Evolutionary conservation across 2,113 vertebrate genomes (phyloP).

Genomic region (Butorides virescens): DNA sequence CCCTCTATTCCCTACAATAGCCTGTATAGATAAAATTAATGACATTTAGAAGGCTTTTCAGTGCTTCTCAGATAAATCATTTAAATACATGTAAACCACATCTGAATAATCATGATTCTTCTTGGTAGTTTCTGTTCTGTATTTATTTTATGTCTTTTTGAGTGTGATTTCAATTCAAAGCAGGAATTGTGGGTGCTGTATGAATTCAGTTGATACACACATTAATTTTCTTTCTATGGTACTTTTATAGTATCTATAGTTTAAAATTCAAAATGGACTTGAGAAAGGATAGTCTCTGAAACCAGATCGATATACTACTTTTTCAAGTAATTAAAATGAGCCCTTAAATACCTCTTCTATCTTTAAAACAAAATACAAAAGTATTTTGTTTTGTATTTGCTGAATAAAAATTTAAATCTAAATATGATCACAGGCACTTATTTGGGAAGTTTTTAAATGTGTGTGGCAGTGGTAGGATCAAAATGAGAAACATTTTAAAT

Average conservation of each 20-base stretch:
- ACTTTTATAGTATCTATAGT: background rate
- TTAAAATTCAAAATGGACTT: background rate
- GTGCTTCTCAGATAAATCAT: background rate
- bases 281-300: background rate
- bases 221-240: background rate
- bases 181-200: background rate
- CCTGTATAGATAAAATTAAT: background rate
- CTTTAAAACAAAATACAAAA: background rate
- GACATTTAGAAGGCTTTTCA: background rate
- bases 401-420: background rate
- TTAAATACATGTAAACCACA: background rate
- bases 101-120: background rate
- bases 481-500: background rate
- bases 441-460: background rate
- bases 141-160: background rate
- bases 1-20: background rate
- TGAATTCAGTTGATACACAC: background rate
- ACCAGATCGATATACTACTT: background rate
- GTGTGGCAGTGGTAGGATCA: background rate
- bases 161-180: background rate
- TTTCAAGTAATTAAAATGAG: background rate
- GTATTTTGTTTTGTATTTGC: background rate
- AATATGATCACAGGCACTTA: background rate
- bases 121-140: background rate
- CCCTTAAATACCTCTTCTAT: background rate